These are phyloP conservation scores for Luperina nickerlii DNA, from an alignment of 2,888 invertebrate species.

Conservation along the genomic window DNA sequence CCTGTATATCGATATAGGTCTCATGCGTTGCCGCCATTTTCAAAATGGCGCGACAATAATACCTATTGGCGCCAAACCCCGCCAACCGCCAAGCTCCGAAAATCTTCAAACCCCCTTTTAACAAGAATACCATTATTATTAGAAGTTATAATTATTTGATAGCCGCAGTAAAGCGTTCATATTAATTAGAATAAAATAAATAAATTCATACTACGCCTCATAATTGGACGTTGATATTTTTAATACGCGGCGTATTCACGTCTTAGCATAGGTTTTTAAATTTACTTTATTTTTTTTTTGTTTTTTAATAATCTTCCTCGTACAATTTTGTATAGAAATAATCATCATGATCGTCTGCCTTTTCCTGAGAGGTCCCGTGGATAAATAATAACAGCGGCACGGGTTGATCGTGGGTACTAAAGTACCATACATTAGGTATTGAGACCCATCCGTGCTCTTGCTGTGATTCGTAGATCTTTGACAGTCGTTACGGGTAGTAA, in stretches of 20 bases:
- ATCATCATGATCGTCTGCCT: background rate
- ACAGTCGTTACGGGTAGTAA: background rate
- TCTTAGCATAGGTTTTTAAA: constrained; percentile 43
- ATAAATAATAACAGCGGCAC: background rate
- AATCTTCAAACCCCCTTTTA: background rate
- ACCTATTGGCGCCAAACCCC: too few species aligned
- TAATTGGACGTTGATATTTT: constrained; percentile 44
- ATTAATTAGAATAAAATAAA: constrained; percentile 6
- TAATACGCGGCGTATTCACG: constrained; percentile 46
- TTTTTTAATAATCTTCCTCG: constrained; percentile 2
- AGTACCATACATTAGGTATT: background rate
- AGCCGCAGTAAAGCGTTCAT: constrained; percentile 33
- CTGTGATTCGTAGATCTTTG: background rate
- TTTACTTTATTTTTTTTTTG: constrained; percentile 1
- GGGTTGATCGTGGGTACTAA: too few species aligned
- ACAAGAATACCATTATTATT: background rate
- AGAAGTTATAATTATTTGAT: background rate
- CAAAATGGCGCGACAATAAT: too few species aligned
- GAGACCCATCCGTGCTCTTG: background rate
- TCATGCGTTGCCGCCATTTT: too few species aligned
- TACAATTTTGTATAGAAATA: constrained; percentile 29
- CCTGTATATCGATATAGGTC: too few species aligned
- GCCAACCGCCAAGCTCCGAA: background rate
- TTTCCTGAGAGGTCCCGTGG: background rate
- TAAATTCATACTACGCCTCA: constrained; percentile 41